Evolutionary conservation across 1,140 invertebrate species (phyloP), one percentile per base, ranked within the genome.

Genomic region (Drosophila neocordata): DNA sequence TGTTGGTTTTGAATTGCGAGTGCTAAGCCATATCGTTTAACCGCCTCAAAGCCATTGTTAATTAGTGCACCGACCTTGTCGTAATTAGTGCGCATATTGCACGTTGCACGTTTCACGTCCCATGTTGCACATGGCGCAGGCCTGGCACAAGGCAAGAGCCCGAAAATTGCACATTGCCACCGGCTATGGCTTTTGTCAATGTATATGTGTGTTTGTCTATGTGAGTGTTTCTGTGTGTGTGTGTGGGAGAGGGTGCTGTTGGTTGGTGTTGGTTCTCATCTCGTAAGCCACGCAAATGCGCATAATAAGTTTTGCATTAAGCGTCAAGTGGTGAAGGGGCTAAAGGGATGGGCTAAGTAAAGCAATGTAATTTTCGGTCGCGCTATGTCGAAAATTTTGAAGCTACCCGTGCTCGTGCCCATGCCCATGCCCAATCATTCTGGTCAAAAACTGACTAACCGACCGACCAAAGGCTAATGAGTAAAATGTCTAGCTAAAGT

Each of bases 51-150:
- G 81, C 80, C 65, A 83, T 85, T 83, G 80, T 83, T 83, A 83
- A 84, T 83, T 83, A 83, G 80, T 85, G 80, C 80, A 83, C 72
- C 80, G 81, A 83, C 80, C 80, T 84, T 83, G 80, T 69, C 65
- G 72, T 83, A 83, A 83, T 83, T 83, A 83, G 80, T 79, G 76
- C 76, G 76, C 80, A 67, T 67, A 71, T 48, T 48, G 41, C 41
- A 48, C 41, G 41, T 48, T 48, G 41, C 41, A 20, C 27, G 27
- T 31, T 31, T 6, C 27, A 18, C 41, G 8, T 20, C 41, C 15
- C 41, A 48, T 48, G 18, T 51, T 83, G 79, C 75, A 83, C 57
- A 68, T 48, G 62, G 27, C 38, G 41, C 41, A 44, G 41, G 41
- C 41, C 8, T 15, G 13, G 13, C 13, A 15, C 38, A 8, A 8